A percentile compares a stretch with the other conserved stretches of the same genome.
Evolutionary conservation across 2,888 invertebrate species (phyloP).

Genomic region (Zootermopsis nevadensis): DNA sequence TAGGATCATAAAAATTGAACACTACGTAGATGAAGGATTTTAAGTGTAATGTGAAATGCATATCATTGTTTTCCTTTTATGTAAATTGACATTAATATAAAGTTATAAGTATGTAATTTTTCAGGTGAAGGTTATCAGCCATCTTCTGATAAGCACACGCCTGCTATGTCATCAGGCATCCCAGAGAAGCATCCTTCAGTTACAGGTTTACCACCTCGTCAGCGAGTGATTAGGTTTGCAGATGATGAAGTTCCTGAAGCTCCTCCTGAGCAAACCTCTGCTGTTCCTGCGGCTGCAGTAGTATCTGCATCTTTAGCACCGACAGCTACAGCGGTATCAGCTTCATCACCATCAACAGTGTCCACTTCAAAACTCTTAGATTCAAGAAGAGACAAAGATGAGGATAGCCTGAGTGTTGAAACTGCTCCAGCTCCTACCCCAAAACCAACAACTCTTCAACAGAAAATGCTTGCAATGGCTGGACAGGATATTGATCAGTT

Average conservation of each 20-base stretch:
- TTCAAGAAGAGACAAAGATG: constrained; percentile 55
- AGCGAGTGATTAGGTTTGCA: constrained; percentile 57
- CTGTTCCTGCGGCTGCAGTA: constrained; percentile 55
- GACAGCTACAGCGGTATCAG: constrained; percentile 55
- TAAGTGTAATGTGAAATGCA: too few relatives aligned
- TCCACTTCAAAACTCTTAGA: constrained; percentile 44
- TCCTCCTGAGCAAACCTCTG: constrained; percentile 7
- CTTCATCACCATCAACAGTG: constrained; percentile 56
- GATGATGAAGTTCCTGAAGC: constrained; percentile 56
- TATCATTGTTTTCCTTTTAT: too few relatives aligned
- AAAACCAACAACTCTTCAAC: constrained; percentile 83
- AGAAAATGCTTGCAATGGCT: constrained; percentile 88
- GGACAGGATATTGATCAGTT: constrained; percentile 93
- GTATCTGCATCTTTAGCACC: constrained; percentile 56
- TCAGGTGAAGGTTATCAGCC: constrained; percentile 11
- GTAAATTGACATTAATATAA: too few relatives aligned
- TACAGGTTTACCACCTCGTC: constrained; percentile 39
- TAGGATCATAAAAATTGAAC: too few relatives aligned
- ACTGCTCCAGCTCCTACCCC: constrained; percentile 49
- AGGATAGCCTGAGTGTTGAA: constrained; percentile 49
- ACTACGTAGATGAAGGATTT: too few relatives aligned
- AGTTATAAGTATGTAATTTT: not conserved
- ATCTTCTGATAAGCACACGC: constrained; percentile 15
- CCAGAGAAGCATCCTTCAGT: constrained; percentile 17
- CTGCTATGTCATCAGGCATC: constrained; percentile 1